Base-by-base conservation (phyloP, 2,113 vertebrate species). In the Oryzias woworae region DNA sequence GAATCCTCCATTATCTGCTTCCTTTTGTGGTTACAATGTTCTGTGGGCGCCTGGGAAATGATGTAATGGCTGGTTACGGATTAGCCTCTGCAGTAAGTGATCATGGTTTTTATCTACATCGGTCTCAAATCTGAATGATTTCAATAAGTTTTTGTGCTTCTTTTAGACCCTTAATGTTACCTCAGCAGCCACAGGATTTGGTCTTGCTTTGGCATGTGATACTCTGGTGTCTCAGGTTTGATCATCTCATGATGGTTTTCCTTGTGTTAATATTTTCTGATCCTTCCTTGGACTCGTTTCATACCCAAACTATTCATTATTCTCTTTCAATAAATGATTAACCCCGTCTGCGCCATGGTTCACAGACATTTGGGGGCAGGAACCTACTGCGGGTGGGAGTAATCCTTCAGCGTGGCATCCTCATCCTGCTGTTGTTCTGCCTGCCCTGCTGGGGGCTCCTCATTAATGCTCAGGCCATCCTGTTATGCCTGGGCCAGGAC, bases 391-490 rank as follows among this genome's bases (percentile, higher is more conserved):
- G 91, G 0, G 93, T 98, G 46, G 96, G 96, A 2, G 90, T 93
- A 74, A 94, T 98, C 75, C 89, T 98, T 47, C 97, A 98, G 82
- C 85, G 90, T 0, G 88, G 93, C 2, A 52, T 85, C 31, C 83
- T 98, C 55, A 93, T 96, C 66, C 90, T 98, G 53, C 87, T 96
- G 44, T 77, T 98, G 4, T 94, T 91, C 89, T 96, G 95, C 78
- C 90, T 97, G 22, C 96, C 96, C 16, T 98, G 96, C 90, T 97
- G 95, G 94, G 94, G 91, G 0, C 51, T 97, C 54, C 94, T 98
- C 64, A 66, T 98, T 73, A 98, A 98, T 77, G 93, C 95, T 0
- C 71, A 95, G 72, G 59, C 53, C 20, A 80, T 97, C 56, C 86
- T 98, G 50, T 85, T 95, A 22, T 87, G 92, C 45, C 58, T 95